phyloP scores from a whole-genome alignment of 2,888 invertebrate species.

The Hylaea fasciaria region DNA sequence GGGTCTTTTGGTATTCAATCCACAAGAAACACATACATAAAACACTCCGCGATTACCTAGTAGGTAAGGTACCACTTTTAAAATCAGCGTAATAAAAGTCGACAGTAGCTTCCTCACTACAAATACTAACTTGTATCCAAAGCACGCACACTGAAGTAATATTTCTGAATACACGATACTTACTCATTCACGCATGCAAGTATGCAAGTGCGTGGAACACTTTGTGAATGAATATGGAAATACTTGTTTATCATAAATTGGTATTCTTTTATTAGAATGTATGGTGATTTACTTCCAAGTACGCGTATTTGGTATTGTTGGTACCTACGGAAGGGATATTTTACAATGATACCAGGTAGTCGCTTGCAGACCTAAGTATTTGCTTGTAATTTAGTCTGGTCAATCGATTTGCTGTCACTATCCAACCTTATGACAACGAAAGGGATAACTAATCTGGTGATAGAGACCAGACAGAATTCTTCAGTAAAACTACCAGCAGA shows the following conservation, averaged over 20 bases:
- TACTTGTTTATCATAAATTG: slow-evolving; percentile 17
- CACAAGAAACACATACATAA: no score
- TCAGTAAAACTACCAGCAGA: no score
- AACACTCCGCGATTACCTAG: background rate
- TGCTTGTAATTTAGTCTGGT: no score
- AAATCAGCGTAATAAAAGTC: background rate
- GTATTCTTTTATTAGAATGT: slow-evolving; percentile 20
- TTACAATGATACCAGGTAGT: no score
- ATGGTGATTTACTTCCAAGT: slow-evolving; percentile 20
- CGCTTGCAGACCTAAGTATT: no score
- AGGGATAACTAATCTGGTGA: no score
- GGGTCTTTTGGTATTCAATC: no score
- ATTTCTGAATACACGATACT: slow-evolving; percentile 38
- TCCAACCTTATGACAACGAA: no score
- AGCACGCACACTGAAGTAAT: slow-evolving; percentile 28
- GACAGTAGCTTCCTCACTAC: slow-evolving; percentile 12
- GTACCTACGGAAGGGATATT: no score
- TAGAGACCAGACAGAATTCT: no score
- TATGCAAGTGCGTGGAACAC: slow-evolving; percentile 38
- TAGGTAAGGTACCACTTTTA: background rate
- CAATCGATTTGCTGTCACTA: no score
- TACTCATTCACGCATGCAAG: slow-evolving; percentile 35
- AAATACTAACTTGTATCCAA: slow-evolving; percentile 13
- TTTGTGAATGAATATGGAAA: slow-evolving; percentile 38
- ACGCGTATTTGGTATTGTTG: background rate